Evolutionary conservation across 2,797 vertebrate species (phyloP).

Genomic region (Morelia viridis): DNA sequence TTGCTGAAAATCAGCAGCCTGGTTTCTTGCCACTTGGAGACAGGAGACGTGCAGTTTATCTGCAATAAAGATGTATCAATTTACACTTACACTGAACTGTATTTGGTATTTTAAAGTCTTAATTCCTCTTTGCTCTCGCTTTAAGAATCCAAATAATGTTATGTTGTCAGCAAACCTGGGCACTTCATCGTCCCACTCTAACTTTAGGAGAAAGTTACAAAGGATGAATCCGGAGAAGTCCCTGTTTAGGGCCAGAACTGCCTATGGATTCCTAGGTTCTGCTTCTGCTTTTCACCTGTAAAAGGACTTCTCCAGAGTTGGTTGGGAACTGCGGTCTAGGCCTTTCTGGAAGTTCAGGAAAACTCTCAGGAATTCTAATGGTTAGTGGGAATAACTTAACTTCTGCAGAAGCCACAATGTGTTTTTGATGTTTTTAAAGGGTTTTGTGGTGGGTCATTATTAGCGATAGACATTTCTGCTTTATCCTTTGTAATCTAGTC

Average conservation of each 20-base stretch:
- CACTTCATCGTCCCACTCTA: neutral
- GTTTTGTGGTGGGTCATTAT: neutral
- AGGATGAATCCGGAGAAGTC: neutral
- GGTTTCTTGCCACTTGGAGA: too few species aligned
- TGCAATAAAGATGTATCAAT: too few species aligned
- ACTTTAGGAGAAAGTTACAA: neutral
- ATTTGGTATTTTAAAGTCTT: too few species aligned
- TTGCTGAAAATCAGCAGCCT: too few species aligned
- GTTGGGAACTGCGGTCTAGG: too few species aligned
- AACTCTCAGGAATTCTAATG: neutral
- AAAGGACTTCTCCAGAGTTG: too few species aligned
- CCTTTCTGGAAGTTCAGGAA: neutral
- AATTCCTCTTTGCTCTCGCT: neutral
- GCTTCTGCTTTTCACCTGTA: too few species aligned
- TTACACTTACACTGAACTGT: too few species aligned
- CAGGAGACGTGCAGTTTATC: too few species aligned
- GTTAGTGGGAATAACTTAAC: neutral
- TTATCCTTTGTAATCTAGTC: neutral
- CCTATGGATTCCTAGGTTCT: too few species aligned
- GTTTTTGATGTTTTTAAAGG: neutral
- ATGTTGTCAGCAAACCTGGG: neutral
- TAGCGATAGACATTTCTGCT: neutral
- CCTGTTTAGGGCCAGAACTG: neutral
- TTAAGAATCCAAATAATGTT: neutral
- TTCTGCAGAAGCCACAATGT: neutral